Percentiles rank a stretch among this genome's conserved stretches.
Conservation (phyloP, 2,113 vertebrate genomes). For the Leptodactylus fuscus region DNA sequence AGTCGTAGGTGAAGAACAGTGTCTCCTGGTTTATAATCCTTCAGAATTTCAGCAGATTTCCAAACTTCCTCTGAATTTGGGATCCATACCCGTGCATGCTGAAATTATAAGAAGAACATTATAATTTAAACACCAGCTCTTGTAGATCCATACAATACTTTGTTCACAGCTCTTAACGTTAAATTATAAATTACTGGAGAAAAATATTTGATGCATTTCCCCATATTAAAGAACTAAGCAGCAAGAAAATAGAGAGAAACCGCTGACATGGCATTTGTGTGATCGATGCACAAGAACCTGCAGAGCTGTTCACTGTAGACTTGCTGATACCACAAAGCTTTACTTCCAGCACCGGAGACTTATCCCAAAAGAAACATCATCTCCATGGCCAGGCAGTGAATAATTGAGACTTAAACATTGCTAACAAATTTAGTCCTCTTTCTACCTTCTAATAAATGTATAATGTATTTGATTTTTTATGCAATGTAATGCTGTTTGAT, state of each 20-base stretch:
- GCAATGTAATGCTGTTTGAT: no score
- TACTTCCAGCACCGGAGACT: neutral
- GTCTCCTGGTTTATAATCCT: slow-evolving; percentile 92
- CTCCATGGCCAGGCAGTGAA: no score
- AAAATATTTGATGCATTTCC: no score
- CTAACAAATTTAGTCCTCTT: no score
- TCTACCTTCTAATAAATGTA: no score
- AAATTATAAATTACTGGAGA: no score
- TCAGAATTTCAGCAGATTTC: slow-evolving; percentile 93
- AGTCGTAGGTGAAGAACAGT: slow-evolving; percentile 84
- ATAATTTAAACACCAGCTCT: no score
- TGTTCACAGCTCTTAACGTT: no score
- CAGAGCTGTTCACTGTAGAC: neutral
- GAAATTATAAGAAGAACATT: slow-evolving; percentile 62
- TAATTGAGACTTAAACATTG: no score
- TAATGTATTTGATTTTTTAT: no score
- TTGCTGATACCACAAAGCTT: neutral
- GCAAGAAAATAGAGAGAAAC: neutral
- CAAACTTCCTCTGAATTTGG: slow-evolving; percentile 95
- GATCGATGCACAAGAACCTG: neutral
- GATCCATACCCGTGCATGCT: slow-evolving; percentile 97
- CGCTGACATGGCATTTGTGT: neutral
- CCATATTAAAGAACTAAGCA: no score
- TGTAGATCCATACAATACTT: no score
- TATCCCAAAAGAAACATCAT: neutral